A percentile compares a stretch with the other conserved stretches of the same genome.
These are phyloP conservation scores for Pseudochaenichthys georgianus DNA, from an alignment of 2,797 vertebrate genomes.

Conservation along the genomic window DNA sequence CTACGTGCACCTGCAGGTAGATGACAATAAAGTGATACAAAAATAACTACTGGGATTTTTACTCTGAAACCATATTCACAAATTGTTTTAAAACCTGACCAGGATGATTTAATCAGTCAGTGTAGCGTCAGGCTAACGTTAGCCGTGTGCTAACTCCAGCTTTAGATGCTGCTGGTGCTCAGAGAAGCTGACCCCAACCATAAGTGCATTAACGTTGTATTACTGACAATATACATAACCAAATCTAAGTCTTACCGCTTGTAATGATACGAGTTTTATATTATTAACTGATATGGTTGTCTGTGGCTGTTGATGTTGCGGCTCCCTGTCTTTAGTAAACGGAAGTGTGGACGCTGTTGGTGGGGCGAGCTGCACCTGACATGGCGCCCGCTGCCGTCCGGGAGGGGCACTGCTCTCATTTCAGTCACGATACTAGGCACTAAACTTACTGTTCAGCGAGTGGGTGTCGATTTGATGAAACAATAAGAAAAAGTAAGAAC, in stretches of 20 bases:
- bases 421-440: neutral
- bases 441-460: too few relatives aligned
- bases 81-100: neutral
- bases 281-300: slow-evolving; percentile 32
- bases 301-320: slow-evolving; percentile 78
- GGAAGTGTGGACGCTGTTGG: slow-evolving; percentile 41
- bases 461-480: neutral
- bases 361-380: too few relatives aligned
- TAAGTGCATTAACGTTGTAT: too few relatives aligned
- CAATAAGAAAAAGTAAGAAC: neutral
- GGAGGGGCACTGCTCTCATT: slow-evolving; percentile 25
- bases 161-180: neutral
- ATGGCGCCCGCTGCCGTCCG: slow-evolving; percentile 48
- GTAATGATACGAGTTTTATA: slow-evolving; percentile 4
- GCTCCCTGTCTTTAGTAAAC: slow-evolving; percentile 74
- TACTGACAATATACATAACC: neutral
- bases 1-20: neutral
- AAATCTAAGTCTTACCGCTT: slow-evolving; percentile 54
- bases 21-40: neutral
- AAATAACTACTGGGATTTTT: neutral
- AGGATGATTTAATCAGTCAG: slow-evolving; percentile 4
- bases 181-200: neutral
- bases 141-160: slow-evolving; percentile 61
- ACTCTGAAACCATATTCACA: accelerated
- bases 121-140: slow-evolving; percentile 43